These are phyloP conservation scores for Lepidocolaptes lacrymiger DNA, from an alignment of 2,797 vertebrate species.

Conservation along the genomic window DNA sequence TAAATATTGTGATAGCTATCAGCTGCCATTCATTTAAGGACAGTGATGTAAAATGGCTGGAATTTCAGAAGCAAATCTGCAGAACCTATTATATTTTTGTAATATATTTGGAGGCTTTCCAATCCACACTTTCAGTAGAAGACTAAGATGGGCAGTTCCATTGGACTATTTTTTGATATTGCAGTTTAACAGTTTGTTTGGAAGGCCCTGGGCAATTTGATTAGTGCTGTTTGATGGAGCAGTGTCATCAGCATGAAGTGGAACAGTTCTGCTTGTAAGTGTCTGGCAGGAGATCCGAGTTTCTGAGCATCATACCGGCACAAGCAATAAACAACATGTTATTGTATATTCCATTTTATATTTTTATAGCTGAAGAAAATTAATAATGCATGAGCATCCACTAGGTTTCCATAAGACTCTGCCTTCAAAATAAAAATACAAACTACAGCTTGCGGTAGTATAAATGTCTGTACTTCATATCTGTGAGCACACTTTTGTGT, in stretches of 20 bases:
- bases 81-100: constrained; percentile 43
- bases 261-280: constrained; percentile 70
- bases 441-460: constrained; percentile 33
- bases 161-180: constrained; percentile 66
- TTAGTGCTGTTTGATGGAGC: constrained; percentile 59
- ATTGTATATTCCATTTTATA: constrained; percentile 70
- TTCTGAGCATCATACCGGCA: constrained; percentile 59
- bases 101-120: constrained; percentile 58
- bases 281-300: constrained; percentile 63
- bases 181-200: constrained; percentile 71
- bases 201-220: constrained; percentile 70
- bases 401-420: constrained; percentile 60
- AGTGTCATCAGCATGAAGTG: constrained; percentile 64
- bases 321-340: constrained; percentile 73
- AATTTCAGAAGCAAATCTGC: constrained; percentile 51
- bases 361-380: constrained; percentile 68
- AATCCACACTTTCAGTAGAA: constrained; percentile 60
- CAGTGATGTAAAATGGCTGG: constrained; percentile 60
- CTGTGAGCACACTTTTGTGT: not conserved
- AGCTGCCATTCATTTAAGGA: constrained; percentile 52
- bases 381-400: constrained; percentile 74
- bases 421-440: constrained; percentile 56
- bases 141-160: constrained; percentile 47
- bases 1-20: constrained; percentile 66
- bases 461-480: constrained; percentile 27